Evolutionary conservation across 2,888 invertebrate genomes (phyloP).

Genomic region (Xanthia icteritia): DNA sequence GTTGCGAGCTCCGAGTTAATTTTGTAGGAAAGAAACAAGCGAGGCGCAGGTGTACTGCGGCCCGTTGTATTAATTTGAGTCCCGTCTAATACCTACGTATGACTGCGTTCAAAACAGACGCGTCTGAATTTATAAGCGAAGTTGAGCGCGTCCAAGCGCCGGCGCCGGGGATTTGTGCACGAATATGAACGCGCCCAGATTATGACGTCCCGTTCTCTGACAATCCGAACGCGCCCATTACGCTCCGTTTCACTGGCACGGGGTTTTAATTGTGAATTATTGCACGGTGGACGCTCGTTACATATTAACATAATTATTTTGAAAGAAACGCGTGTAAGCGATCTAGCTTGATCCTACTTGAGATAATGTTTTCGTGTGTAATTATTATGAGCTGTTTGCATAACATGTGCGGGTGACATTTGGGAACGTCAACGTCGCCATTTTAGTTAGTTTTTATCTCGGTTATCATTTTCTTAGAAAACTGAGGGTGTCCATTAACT

Average conservation of each 20-base stretch:
- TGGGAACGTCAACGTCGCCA: conserved; percentile 73
- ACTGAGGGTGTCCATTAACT: conserved; percentile 74
- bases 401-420: conserved; percentile 82
- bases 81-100: conserved; percentile 87
- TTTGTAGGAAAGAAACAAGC: conserved; percentile 88
- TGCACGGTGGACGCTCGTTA: conserved; percentile 72
- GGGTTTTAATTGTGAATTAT: conserved; percentile 86
- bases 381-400: conserved; percentile 88
- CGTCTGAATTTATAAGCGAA: conserved; percentile 86
- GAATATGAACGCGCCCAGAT: conserved; percentile 82
- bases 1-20: conserved; percentile 87
- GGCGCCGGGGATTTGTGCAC: conserved; percentile 74
- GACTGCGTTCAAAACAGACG: conserved; percentile 82
- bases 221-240: conserved; percentile 75
- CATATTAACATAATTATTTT: conserved; percentile 87
- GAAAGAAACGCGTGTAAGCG: conserved; percentile 85
- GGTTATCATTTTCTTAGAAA: conserved; percentile 75
- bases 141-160: conserved; percentile 78
- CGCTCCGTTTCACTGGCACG: conserved; percentile 72
- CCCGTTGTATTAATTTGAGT: conserved; percentile 88
- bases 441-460: conserved; percentile 76
- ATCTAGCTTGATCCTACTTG: conserved; percentile 84
- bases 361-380: conserved; percentile 80
- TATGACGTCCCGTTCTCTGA: conserved; percentile 81
- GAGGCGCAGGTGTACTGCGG: conserved; percentile 85